Conservation (phyloP, 2,113 vertebrate genomes). For the Datnioides undecimradiatus region DNA sequence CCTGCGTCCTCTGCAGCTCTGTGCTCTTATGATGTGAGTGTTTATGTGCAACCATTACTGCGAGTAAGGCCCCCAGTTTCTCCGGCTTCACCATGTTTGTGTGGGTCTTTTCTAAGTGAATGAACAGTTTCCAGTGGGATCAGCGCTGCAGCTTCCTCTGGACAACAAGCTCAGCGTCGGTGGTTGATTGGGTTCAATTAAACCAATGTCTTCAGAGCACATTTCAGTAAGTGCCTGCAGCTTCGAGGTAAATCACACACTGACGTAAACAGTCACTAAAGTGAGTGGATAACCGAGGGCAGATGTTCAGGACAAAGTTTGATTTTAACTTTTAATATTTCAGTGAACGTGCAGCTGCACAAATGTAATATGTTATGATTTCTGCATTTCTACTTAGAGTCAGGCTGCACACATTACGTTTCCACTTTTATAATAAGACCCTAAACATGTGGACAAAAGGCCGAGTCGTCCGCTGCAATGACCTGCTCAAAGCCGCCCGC, state of each 20-base stretch:
- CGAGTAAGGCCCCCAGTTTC: too few species aligned
- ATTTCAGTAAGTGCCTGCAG: neutral
- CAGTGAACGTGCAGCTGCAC: neutral
- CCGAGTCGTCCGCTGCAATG: too few species aligned
- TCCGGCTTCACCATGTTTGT: neutral
- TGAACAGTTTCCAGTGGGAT: conserved; percentile 42
- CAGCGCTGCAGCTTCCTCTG: conserved; percentile 8
- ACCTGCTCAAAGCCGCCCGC: neutral
- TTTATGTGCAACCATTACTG: too few species aligned
- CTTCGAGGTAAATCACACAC: neutral
- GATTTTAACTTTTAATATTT: neutral
- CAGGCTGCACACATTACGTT: conserved; percentile 3
- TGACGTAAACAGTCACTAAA: neutral
- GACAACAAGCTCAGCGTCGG: conserved; percentile 15
- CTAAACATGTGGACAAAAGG: neutral
- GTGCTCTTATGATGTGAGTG: neutral
- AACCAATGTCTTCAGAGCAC: conserved; percentile 12
- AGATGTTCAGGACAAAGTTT: neutral
- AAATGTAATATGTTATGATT: neutral
- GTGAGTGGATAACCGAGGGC: neutral
- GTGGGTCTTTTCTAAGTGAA: neutral
- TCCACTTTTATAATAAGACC: neutral
- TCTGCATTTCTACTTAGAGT: neutral
- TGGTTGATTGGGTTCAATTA: conserved; percentile 22
- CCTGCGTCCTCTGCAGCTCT: neutral